phyloP scores from a whole-genome alignment of 2,888 invertebrate genomes.

The Volucella bombylans region DNA sequence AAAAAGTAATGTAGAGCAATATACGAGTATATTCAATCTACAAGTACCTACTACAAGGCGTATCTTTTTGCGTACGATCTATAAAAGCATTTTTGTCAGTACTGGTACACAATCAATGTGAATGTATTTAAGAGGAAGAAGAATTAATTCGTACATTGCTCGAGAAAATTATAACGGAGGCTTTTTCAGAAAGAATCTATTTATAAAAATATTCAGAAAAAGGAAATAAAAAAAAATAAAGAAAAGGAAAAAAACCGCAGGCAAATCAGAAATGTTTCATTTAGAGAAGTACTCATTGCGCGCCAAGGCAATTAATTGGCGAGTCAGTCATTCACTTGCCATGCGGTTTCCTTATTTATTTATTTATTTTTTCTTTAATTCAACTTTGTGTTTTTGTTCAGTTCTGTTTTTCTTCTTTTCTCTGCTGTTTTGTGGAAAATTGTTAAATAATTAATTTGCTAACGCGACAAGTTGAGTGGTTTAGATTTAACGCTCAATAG shows the following conservation, averaged over 20 bases:
- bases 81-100: background rate
- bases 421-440: conserved; percentile 18
- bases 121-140: conserved; percentile 61
- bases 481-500: no score
- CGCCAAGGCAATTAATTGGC: conserved; percentile 70
- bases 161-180: conserved; percentile 42
- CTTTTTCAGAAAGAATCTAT: conserved; percentile 54
- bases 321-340: conserved; percentile 67
- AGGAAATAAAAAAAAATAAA: conserved; percentile 29
- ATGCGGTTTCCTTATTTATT: conserved; percentile 26
- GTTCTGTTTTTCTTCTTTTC: conserved; percentile 21
- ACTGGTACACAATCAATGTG: conserved; percentile 6
- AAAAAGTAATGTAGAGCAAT: background rate
- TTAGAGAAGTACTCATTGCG: conserved; percentile 69
- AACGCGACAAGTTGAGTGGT: no score
- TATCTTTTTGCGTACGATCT: background rate
- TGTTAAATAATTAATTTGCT: conserved; percentile 29
- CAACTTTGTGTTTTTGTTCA: no score
- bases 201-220: conserved; percentile 53
- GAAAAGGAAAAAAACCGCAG: conserved; percentile 10
- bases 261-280: conserved; percentile 66
- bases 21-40: background rate
- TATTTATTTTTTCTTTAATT: background rate
- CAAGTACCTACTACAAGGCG: conserved; percentile 1
- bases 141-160: conserved; percentile 66